A percentile compares a stretch with the other conserved stretches of the same genome.
Conservation (phyloP, 2,888 invertebrate species). For the Eristalinus sepulchralis region DNA sequence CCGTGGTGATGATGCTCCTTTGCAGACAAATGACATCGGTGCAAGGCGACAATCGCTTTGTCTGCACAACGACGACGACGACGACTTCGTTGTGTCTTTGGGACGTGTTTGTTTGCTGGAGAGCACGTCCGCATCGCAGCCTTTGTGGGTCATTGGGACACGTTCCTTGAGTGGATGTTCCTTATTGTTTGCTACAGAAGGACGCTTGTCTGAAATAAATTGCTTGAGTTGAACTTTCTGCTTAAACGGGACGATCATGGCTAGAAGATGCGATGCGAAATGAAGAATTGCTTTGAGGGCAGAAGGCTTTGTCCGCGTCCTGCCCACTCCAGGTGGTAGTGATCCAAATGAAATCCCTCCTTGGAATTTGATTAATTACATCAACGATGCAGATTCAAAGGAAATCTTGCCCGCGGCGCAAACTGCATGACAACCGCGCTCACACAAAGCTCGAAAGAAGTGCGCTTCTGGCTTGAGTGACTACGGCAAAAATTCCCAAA, state of each 20-base stretch:
- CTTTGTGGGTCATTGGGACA: conserved; percentile 52
- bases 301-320: too few species aligned
- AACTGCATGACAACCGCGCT: neutral
- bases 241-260: neutral
- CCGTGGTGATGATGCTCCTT: conserved; percentile 4
- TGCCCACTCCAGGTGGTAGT: too few species aligned
- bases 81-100: conserved; percentile 13
- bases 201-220: neutral
- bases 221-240: neutral
- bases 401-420: neutral
- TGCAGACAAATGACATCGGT: conserved; percentile 29
- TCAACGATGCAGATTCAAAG: neutral
- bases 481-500: neutral
- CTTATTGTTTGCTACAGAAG: neutral
- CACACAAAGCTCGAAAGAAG: neutral
- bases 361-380: too few species aligned
- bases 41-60: conserved; percentile 11
- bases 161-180: conserved; percentile 51
- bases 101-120: conserved; percentile 9
- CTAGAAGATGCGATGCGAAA: neutral
- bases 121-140: conserved; percentile 29
- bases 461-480: neutral
- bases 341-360: too few species aligned
- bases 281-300: neutral
- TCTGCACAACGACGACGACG: conserved; percentile 13